phyloP scores from a whole-genome alignment of 2,888 invertebrate species.

The Troilus luridus region DNA sequence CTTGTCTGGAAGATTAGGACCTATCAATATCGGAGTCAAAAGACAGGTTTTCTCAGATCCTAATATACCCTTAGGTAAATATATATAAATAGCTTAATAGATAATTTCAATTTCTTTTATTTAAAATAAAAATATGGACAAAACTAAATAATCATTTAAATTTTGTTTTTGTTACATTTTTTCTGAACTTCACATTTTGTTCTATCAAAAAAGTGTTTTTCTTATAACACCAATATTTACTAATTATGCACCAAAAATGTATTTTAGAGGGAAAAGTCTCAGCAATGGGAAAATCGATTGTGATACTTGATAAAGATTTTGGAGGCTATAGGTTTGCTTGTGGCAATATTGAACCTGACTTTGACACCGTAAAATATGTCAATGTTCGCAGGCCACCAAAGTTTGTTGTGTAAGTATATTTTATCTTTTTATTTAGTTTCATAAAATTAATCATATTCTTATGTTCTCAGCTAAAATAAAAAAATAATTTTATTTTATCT shows the following conservation, averaged over 20 bases:
- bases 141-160: neutral
- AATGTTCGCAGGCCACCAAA: conserved; percentile 89
- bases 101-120: neutral
- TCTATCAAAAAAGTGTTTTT: neutral
- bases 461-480: neutral
- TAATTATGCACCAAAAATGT: conserved; percentile 14
- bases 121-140: no score
- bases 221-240: neutral
- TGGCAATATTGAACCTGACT: conserved; percentile 91
- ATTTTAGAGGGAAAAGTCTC: conserved; percentile 77
- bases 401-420: conserved; percentile 84
- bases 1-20: conserved; percentile 85
- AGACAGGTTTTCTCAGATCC: conserved; percentile 86
- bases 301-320: conserved; percentile 83
- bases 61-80: conserved; percentile 83
- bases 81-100: no score
- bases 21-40: conserved; percentile 84
- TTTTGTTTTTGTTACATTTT: neutral
- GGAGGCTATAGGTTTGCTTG: conserved; percentile 85
- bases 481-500: no score
- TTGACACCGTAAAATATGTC: conserved; percentile 90
- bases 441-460: neutral
- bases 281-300: conserved; percentile 88
- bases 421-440: neutral
- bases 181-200: neutral